phyloP scores from a whole-genome alignment of 2,113 vertebrate genomes.

The Damaliscus lunatus region DNA sequence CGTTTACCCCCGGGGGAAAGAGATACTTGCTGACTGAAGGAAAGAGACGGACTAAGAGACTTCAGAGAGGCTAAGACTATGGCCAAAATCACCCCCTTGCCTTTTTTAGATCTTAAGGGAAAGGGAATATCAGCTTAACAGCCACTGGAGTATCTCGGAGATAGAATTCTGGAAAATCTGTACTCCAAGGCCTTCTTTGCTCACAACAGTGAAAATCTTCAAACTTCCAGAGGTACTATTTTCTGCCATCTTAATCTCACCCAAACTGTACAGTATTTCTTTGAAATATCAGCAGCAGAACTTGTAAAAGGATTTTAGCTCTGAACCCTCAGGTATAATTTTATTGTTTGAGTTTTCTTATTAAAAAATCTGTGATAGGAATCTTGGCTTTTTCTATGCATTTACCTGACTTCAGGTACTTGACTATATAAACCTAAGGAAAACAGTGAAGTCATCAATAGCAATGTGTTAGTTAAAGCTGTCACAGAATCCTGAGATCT shows the following conservation, averaged over 20 bases:
- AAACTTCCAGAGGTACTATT: neutral
- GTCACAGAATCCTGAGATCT: neutral
- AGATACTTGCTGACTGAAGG: neutral
- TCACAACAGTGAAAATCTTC: neutral
- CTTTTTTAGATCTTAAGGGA: neutral
- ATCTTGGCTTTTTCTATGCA: neutral
- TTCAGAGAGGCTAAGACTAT: neutral
- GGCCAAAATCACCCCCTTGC: neutral
- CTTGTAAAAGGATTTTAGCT: neutral
- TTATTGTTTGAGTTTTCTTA: neutral
- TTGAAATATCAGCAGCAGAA: neutral
- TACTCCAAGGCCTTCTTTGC: neutral
- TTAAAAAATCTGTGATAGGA: accelerated
- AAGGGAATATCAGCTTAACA: neutral
- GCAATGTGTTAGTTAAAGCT: neutral
- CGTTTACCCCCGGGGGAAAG: accelerated
- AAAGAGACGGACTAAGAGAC: neutral
- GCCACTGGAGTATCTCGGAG: neutral
- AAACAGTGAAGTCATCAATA: neutral
- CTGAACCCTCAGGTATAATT: neutral
- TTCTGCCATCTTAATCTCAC: neutral
- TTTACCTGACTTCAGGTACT: neutral
- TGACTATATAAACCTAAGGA: neutral
- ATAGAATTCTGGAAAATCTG: neutral
- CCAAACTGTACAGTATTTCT: neutral